Percentiles rank a stretch among this genome's conserved stretches.
Conservation (phyloP, 2,113 vertebrate genomes). For the Cyprinus carpio region DNA sequence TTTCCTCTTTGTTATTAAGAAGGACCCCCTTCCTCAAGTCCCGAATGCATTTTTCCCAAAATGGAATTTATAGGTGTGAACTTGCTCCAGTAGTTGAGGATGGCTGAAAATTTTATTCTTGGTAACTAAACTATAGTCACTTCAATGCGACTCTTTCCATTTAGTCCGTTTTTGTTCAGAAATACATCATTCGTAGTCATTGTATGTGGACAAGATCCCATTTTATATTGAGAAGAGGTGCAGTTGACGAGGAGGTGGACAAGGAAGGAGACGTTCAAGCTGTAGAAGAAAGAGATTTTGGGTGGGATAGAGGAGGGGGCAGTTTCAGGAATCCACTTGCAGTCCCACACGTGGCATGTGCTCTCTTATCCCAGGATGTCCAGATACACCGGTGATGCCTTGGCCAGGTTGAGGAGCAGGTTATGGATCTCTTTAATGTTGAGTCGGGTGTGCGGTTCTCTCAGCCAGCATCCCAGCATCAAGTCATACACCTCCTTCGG, state of each 20-base stretch:
- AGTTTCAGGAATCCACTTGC: constrained; percentile 54
- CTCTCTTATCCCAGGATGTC: constrained; percentile 92
- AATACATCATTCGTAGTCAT: not conserved
- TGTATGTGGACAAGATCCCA: constrained; percentile 25
- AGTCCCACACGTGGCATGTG: not conserved
- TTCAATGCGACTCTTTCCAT: not conserved
- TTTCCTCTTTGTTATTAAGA: constrained; percentile 60
- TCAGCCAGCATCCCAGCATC: constrained; percentile 98
- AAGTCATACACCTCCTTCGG: constrained; percentile 96
- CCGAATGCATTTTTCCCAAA: constrained; percentile 2
- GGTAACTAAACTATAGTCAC: not conserved
- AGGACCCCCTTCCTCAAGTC: constrained; percentile 46
- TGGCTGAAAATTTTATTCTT: not conserved
- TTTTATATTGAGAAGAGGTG: constrained; percentile 26
- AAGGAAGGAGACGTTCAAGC: constrained; percentile 47
- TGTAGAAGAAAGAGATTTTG: constrained; percentile 59
- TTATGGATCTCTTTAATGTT: constrained; percentile 97
- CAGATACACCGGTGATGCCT: constrained; percentile 97
- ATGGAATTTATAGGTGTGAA: not conserved
- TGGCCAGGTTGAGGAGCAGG: constrained; percentile 95
- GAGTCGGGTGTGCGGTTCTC: constrained; percentile 96
- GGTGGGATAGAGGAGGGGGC: constrained; percentile 76
- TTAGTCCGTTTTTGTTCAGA: not conserved
- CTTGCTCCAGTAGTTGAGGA: constrained; percentile 18
- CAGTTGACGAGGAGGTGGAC: constrained; percentile 30